Evolutionary conservation across 2,797 vertebrate species (phyloP).

Genomic region (Falco cherrug): DNA sequence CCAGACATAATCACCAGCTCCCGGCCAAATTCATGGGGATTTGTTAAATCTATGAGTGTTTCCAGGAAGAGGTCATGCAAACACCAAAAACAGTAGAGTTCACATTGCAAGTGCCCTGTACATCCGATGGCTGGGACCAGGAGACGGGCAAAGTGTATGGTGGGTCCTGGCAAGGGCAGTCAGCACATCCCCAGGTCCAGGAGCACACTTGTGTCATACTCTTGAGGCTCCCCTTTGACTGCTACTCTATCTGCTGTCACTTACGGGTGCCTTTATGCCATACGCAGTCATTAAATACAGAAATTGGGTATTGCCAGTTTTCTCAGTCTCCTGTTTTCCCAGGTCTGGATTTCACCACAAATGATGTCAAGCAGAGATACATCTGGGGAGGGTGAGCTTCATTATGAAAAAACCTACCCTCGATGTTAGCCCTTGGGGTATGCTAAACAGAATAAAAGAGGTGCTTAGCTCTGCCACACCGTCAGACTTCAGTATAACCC

Average conservation of each 20-base stretch:
- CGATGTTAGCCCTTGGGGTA: no score
- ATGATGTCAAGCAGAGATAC: not conserved
- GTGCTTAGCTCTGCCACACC: not conserved
- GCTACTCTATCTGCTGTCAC: not conserved
- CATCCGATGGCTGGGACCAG: accelerated
- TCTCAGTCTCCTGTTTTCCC: not conserved
- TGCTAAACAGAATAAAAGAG: not conserved
- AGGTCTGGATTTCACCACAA: not conserved
- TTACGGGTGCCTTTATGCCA: not conserved
- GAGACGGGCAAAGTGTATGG: accelerated
- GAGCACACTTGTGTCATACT: not conserved
- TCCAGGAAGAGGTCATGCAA: not conserved
- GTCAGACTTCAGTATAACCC: not conserved
- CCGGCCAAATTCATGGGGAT: not conserved
- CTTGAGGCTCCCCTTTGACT: not conserved
- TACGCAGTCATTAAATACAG: not conserved
- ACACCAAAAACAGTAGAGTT: not conserved
- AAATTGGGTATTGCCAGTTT: not conserved
- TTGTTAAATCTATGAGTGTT: not conserved
- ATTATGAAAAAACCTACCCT: not conserved
- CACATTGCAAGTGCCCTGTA: not conserved
- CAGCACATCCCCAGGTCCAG: not conserved
- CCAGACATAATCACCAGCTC: not conserved
- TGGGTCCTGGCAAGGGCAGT: not conserved
- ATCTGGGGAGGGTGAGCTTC: not conserved